Evolutionary conservation across 1,140 invertebrate genomes (phyloP).

Genomic region (Hylaeus anthracinus): DNA sequence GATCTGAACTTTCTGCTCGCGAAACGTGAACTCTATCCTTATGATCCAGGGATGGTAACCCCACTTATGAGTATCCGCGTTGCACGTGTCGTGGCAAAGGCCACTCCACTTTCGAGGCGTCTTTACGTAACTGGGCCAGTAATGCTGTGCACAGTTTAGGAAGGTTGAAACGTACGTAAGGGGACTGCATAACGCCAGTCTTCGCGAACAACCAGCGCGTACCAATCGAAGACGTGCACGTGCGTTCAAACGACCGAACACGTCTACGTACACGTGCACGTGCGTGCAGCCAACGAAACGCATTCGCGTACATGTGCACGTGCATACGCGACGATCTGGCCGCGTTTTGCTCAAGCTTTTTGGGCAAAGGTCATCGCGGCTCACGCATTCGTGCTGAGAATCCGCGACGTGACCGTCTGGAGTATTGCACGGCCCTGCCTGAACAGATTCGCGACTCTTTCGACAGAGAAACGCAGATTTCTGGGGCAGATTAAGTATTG

Average conservation of each 20-base stretch:
- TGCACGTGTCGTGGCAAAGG: conserved; percentile 8
- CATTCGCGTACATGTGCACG: conserved; percentile 1
- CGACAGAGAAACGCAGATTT: conserved; percentile 27
- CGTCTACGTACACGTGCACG: background rate
- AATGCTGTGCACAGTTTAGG: conserved; percentile 4
- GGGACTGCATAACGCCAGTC: background rate
- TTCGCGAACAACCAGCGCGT: background rate
- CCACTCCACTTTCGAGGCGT: background rate
- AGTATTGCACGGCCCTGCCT: conserved; percentile 14
- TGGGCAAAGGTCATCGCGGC: conserved; percentile 36
- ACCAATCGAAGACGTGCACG: background rate
- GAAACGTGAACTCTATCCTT: no score
- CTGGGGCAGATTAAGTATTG: conserved; percentile 37
- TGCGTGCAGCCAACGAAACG: background rate
- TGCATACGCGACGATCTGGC: background rate
- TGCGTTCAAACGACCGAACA: background rate
- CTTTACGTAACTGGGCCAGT: background rate
- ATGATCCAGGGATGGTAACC: no score
- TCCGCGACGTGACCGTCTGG: conserved; percentile 56
- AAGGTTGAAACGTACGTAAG: background rate
- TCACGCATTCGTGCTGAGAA: conserved; percentile 58
- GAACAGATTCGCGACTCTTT: conserved; percentile 5
- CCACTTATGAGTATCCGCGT: background rate
- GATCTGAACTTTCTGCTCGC: no score
- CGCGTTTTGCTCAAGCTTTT: conserved; percentile 29